phyloP scores from a whole-genome alignment of 2,797 vertebrate genomes.

The Nannoperca obscura region DNA sequence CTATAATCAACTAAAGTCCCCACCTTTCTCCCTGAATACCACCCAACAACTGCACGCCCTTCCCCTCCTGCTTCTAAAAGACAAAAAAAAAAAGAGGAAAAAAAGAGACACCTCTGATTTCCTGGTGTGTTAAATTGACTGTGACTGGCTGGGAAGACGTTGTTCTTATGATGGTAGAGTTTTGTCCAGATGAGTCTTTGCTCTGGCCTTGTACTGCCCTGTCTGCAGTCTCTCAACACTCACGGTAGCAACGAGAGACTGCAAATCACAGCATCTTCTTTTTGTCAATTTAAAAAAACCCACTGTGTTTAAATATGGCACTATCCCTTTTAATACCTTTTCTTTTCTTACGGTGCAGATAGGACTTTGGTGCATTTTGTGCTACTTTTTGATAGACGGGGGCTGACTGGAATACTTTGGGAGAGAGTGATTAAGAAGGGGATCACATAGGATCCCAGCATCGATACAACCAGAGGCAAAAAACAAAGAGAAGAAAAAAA shows the following conservation, averaged over 20 bases:
- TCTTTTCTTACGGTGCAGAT: slow-evolving; percentile 66
- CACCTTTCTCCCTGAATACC: slow-evolving; percentile 26
- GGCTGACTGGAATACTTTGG: slow-evolving; percentile 45
- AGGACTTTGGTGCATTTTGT: slow-evolving; percentile 69
- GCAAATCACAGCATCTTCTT: slow-evolving; percentile 56
- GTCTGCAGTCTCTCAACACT: slow-evolving; percentile 75
- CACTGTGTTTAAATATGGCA: slow-evolving; percentile 80
- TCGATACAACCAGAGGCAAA: slow-evolving; percentile 41
- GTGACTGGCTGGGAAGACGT: slow-evolving; percentile 60
- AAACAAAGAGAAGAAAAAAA: neutral
- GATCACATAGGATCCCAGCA: slow-evolving; percentile 36
- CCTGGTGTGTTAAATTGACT: slow-evolving; percentile 64
- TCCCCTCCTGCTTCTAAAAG: slow-evolving; percentile 61
- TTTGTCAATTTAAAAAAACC: slow-evolving; percentile 59
- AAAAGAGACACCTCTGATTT: slow-evolving; percentile 52
- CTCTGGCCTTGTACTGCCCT: slow-evolving; percentile 73
- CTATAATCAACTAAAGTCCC: slow-evolving; percentile 60
- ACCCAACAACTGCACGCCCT: slow-evolving; percentile 69
- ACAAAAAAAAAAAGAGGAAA: slow-evolving; percentile 54
- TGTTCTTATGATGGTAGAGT: slow-evolving; percentile 66
- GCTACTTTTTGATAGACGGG: slow-evolving; percentile 77
- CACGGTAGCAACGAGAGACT: slow-evolving; percentile 74
- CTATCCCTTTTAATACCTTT: slow-evolving; percentile 76
- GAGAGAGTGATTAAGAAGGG: slow-evolving; percentile 18
- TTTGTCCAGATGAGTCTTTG: slow-evolving; percentile 68